Conservation (phyloP, 1,140 invertebrate species). For the Drosophila baimaii region DNA sequence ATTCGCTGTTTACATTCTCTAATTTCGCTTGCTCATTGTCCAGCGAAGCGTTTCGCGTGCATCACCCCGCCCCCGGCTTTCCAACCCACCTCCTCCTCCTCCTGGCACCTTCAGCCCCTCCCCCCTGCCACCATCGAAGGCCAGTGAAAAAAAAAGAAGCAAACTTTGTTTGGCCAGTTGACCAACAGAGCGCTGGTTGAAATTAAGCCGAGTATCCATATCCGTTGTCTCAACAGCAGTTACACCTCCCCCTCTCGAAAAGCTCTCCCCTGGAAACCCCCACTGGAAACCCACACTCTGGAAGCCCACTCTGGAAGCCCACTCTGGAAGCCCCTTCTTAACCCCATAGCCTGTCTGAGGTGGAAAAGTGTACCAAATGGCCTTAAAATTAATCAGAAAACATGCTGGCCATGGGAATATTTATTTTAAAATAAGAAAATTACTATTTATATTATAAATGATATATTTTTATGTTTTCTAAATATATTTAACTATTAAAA, state of each 20-base stretch:
- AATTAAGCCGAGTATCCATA: conserved; percentile 76
- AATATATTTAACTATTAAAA: no score
- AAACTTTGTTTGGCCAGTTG: conserved; percentile 57
- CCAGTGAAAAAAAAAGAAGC: background rate
- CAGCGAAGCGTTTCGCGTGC: conserved; percentile 76
- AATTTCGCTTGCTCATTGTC: conserved; percentile 83
- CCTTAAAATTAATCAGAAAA: no score
- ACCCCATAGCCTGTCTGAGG: background rate
- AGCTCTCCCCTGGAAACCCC: background rate
- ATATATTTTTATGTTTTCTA: no score
- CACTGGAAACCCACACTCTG: background rate
- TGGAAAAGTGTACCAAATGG: background rate
- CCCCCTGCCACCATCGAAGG: background rate
- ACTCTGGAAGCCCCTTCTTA: background rate
- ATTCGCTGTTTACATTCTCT: conserved; percentile 83
- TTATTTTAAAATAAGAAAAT: background rate
- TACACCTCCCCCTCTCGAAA: background rate
- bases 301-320: background rate
- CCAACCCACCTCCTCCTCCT: background rate
- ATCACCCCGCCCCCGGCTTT: conserved; percentile 24
- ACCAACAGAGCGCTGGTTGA: conserved; percentile 62
- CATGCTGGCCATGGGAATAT: background rate
- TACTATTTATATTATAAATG: no score
- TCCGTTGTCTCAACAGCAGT: conserved; percentile 46
- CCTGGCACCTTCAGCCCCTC: background rate